These are phyloP conservation scores for Galerucella pusilla DNA, from an alignment of 2,888 invertebrate genomes.

Conservation along the genomic window DNA sequence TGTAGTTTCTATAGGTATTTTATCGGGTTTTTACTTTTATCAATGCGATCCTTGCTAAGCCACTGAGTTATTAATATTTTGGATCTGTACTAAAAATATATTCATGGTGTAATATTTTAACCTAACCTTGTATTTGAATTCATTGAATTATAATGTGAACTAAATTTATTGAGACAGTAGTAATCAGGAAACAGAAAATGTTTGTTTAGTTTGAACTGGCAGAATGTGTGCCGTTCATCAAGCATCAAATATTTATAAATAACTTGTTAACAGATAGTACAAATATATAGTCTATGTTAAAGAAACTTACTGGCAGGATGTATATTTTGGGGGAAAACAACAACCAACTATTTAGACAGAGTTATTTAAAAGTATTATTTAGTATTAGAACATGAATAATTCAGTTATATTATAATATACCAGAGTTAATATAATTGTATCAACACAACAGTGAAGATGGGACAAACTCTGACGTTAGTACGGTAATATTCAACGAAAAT, in stretches of 20 bases:
- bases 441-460: not conserved
- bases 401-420: constrained; percentile 8
- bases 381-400: constrained; percentile 2
- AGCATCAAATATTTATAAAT: constrained; percentile 23
- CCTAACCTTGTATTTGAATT: not conserved
- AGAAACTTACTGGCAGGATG: constrained; percentile 23
- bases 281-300: constrained; percentile 15
- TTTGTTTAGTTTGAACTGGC: constrained; percentile 25
- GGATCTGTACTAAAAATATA: too few species aligned
- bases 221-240: constrained; percentile 22
- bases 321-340: constrained; percentile 23
- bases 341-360: constrained; percentile 3
- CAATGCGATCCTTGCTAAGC: too few species aligned
- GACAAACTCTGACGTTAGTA: not conserved
- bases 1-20: too few species aligned
- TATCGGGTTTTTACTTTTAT: too few species aligned
- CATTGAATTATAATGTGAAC: constrained; percentile 2
- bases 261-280: constrained; percentile 23
- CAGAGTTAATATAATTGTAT: not conserved
- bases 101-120: not conserved
- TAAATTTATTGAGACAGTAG: constrained; percentile 13
- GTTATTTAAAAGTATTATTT: constrained; percentile 10
- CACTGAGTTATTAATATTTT: too few species aligned
- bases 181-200: constrained; percentile 16
- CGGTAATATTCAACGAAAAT: not conserved